Conservation (phyloP, 2,797 vertebrate species). For the Brachyrhaphis roseni region DNA sequence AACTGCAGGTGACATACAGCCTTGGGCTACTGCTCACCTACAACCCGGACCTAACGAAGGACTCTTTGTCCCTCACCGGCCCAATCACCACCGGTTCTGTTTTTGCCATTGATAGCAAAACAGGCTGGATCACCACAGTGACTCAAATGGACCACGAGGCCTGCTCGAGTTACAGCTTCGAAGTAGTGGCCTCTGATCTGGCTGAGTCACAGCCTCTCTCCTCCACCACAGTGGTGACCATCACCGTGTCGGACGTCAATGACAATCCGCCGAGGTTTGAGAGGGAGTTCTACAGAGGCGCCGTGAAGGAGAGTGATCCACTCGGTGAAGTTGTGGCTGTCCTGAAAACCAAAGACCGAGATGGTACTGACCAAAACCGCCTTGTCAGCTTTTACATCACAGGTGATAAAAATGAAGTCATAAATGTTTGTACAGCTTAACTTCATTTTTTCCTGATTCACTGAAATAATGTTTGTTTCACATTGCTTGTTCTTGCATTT, state of each 20-base stretch:
- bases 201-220: constrained; percentile 88
- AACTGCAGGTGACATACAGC: constrained; percentile 85
- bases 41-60: constrained; percentile 69
- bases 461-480: not conserved
- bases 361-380: constrained; percentile 89
- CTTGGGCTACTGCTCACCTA: constrained; percentile 79
- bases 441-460: not conserved
- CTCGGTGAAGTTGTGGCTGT: constrained; percentile 91
- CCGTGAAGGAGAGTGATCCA: constrained; percentile 91
- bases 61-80: not conserved
- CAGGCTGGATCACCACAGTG: constrained; percentile 94
- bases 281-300: constrained; percentile 90
- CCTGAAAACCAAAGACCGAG: constrained; percentile 89
- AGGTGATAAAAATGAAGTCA: constrained; percentile 76
- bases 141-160: constrained; percentile 89
- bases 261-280: constrained; percentile 94
- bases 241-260: constrained; percentile 91
- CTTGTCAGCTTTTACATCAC: constrained; percentile 93
- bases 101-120: constrained; percentile 91
- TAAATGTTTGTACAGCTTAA: not conserved
- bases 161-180: constrained; percentile 86
- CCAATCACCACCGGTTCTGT: constrained; percentile 63
- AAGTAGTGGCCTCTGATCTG: constrained; percentile 88
- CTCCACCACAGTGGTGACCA: constrained; percentile 85
- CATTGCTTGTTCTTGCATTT: not conserved